These are phyloP conservation scores for Leuciscus idus DNA, from an alignment of 2,113 vertebrate species.

Conservation along the genomic window DNA sequence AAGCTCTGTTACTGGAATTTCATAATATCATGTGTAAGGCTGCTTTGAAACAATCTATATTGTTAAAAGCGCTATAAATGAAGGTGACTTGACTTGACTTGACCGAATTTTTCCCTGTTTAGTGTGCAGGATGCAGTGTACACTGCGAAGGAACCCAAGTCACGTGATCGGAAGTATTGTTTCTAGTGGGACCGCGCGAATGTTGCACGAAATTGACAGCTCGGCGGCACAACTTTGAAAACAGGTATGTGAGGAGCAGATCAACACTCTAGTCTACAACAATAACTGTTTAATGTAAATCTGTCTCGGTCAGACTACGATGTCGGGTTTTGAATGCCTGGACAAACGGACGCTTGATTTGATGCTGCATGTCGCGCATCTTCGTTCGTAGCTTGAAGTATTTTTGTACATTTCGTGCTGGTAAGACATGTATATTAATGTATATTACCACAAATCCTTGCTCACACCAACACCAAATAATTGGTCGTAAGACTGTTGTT, in stretches of 20 bases:
- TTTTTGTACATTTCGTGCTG: not conserved
- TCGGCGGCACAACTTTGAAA: not conserved
- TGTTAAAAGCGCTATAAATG: too few species aligned
- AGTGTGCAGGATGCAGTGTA: not conserved
- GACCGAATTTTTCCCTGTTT: not conserved
- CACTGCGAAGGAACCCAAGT: not conserved
- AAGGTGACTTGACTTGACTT: not conserved
- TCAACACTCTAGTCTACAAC: not conserved
- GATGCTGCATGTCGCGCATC: not conserved
- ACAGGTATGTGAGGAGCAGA: not conserved
- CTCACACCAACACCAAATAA: not conserved
- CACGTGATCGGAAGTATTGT: slow-evolving; percentile 19
- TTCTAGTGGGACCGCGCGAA: not conserved
- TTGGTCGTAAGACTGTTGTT: not conserved
- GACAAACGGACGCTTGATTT: not conserved
- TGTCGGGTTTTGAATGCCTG: not conserved
- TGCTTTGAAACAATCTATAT: too few species aligned
- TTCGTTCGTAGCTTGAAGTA: not conserved
- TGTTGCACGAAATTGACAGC: not conserved
- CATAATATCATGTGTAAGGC: too few species aligned
- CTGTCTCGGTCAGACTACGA: not conserved
- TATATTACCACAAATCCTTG: not conserved
- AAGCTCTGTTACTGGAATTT: too few species aligned
- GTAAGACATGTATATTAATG: not conserved
- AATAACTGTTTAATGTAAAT: not conserved